Base-by-base conservation (phyloP, 2,888 invertebrate genomes). In the Cabera pusaria region DNA sequence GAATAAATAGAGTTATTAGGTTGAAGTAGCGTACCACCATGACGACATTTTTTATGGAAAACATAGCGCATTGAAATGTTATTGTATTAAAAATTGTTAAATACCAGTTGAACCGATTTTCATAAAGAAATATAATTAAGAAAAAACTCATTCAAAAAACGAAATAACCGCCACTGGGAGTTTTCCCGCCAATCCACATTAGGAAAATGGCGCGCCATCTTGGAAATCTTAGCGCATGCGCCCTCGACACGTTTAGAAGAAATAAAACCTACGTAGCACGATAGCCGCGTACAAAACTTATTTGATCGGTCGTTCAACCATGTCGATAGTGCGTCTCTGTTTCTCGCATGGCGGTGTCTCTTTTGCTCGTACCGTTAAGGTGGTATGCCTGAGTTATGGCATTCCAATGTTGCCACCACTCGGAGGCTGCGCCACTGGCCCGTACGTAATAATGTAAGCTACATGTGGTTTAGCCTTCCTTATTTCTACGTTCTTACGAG, bases 231-330 rank as follows among this genome's bases (percentile, higher is more conserved):
- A 62, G 67, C 57, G 64, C 68, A 69, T 66, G 70, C 70, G 75
- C 72, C 71, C 68, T 71, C 74, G 71, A 72, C 75, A 76, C 75
- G 76, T 72, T 73, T 77, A 80, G 79, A 79, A 76, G 79, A 82
- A 81, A 80, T 80, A 78, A 77, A 84, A 80, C 79, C 79, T 78
- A 79, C 81, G 75, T 78, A 72, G 79, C 76, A 84, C 78, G 77
- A 78, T 69, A 70, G 77, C 73, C 61, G 72, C 72, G 80, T 77
- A 84, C 83, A 79, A 84, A 79, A 85, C 86, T 86, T 85, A 86
- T 87, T 86, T 87, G 87, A 87, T 85, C 85, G 87, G 87, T 86
- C 87, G 85, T 87, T 87, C 86, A 87, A 87, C 87, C 86, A 81
- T 80, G 79, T 76, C 81, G 75, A 56, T 61, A 52, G 52, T 56